Evolutionary conservation across 2,888 invertebrate species (phyloP), one percentile per base, ranked within the genome.

Genomic region (Andrena trimmerana): DNA sequence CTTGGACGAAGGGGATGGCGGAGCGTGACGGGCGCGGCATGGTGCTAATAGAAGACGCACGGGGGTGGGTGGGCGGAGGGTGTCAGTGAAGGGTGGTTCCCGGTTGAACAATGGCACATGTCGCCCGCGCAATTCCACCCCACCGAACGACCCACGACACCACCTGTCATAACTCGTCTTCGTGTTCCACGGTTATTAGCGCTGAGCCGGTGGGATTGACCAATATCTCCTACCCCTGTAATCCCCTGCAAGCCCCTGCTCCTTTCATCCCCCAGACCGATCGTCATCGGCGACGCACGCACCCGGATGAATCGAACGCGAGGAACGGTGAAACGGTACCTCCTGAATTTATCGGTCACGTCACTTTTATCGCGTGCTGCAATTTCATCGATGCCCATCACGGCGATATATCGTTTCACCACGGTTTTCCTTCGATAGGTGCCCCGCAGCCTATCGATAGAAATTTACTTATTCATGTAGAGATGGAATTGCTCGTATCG

Each of bases 111-210:
- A 91, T 89, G 90, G 85, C 86, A 86, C 89, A 88, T 87, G 91
- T 89, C 88, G 80, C 59, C 85, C 88, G 82, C 78, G 86, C 89
- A 86, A 90, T 90, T 89, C 89, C 84, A 74, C 75, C 78, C 85
- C 81, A 73, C 69, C 77, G 74, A 83, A 88, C 81, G 86, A 78
- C 75, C 86, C 85, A 80, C 86, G 89, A 92, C 91, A 90, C 86
- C 89, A 72, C 78, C 88, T 90, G 90, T 92, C 92, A 92, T 91
- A 90, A 90, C 89, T 87, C 85, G 86, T 87, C 88, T 87, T 85
- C 90, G 86, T 91, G 91, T 91, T 90, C 86, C 86, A 84, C 88
- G 88, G 88, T 92, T 92, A 92, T 92, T 92, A 92, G 90, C 87
- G 78, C 84, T 71, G 87, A 85, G 81, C 91, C 90, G 69, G 60